These are phyloP conservation scores for Neodiprion virginianus DNA, from an alignment of 1,140 invertebrate species.

Conservation along the genomic window DNA sequence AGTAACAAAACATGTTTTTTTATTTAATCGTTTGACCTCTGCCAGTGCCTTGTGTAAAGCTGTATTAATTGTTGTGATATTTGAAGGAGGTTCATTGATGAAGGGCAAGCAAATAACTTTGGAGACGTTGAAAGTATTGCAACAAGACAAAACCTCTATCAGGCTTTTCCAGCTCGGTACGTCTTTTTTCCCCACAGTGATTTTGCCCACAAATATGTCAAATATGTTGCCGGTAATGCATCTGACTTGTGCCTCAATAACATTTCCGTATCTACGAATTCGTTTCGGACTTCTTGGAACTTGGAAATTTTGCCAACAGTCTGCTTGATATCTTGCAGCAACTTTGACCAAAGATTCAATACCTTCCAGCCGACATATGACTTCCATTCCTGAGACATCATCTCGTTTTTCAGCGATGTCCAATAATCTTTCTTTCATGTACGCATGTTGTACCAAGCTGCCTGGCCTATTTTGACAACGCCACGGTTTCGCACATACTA, in stretches of 20 bases:
- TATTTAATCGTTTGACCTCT: not conserved
- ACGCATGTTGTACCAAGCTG: not conserved
- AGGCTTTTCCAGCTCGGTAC: constrained; percentile 25
- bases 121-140: constrained; percentile 13
- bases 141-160: constrained; percentile 14
- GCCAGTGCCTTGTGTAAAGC: not conserved
- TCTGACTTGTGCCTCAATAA: too few relatives aligned
- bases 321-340: constrained; percentile 11
- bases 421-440: not conserved
- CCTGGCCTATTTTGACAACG: not conserved
- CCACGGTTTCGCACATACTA: constrained; percentile 11
- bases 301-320: not conserved
- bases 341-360: constrained; percentile 16
- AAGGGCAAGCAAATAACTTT: constrained; percentile 22
- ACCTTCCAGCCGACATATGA: constrained; percentile 12
- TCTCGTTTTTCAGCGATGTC: constrained; percentile 10
- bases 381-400: not conserved
- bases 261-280: too few relatives aligned
- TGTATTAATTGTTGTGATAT: not conserved
- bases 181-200: not conserved
- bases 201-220: constrained; percentile 8
- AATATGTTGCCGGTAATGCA: constrained; percentile 2
- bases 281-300: not conserved
- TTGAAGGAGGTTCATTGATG: constrained; percentile 16
- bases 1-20: not conserved